Percentiles rank a stretch among this genome's conserved stretches.
phyloP scores from a whole-genome alignment of 2,888 invertebrate genomes.

The Elegia similella region DNA sequence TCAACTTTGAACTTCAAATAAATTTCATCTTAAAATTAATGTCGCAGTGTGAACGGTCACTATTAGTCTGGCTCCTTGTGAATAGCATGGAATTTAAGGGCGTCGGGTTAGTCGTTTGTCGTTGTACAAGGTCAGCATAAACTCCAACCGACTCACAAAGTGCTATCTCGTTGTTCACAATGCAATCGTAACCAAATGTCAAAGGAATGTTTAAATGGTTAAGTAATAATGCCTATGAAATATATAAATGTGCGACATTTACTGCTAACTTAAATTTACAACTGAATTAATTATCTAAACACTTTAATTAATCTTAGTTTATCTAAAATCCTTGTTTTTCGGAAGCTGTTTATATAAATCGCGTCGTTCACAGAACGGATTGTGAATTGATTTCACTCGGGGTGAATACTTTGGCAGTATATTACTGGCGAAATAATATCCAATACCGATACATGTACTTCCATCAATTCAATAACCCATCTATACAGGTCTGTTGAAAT shows the following conservation, averaged over 20 bases:
- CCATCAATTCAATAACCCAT: constrained; percentile 68
- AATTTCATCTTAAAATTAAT: constrained; percentile 74
- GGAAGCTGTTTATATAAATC: constrained; percentile 68
- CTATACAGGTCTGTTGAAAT: constrained; percentile 55
- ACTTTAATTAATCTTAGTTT: constrained; percentile 71
- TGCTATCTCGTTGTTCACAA: constrained; percentile 43
- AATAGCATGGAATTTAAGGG: constrained; percentile 31
- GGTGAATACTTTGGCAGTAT: constrained; percentile 80
- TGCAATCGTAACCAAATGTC: constrained; percentile 70
- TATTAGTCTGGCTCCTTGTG: constrained; percentile 28
- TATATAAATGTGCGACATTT: constrained; percentile 75
- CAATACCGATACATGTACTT: constrained; percentile 50
- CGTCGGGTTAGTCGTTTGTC: constrained; percentile 15
- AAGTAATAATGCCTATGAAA: constrained; percentile 81
- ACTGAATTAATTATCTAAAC: constrained; percentile 77
- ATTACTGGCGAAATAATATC: constrained; percentile 66
- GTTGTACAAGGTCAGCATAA: constrained; percentile 19
- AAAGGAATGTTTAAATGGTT: constrained; percentile 80
- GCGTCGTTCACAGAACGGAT: constrained; percentile 81
- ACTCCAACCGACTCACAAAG: constrained; percentile 28
- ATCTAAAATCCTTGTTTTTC: constrained; percentile 73
- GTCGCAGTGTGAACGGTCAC: constrained; percentile 57
- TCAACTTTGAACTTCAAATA: constrained; percentile 77
- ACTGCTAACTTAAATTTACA: constrained; percentile 80
- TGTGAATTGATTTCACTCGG: constrained; percentile 70